Evolutionary conservation across 2,888 invertebrate genomes (phyloP).

Genomic region (Gandaritis pyraliata): DNA sequence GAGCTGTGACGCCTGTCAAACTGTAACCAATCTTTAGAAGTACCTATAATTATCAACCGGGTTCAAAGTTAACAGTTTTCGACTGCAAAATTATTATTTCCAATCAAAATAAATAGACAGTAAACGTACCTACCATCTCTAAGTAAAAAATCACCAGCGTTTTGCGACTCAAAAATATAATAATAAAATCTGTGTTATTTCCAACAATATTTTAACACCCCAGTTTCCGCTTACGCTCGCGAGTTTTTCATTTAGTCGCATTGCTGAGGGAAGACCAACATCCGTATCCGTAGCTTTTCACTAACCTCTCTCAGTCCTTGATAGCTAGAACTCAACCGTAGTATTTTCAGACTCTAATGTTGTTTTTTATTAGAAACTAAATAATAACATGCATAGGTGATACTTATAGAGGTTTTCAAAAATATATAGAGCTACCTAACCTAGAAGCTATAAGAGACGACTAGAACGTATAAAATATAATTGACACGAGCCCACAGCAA

Average conservation of each 20-base stretch:
- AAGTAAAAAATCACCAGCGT: slow-evolving; percentile 1
- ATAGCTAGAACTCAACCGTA: no score
- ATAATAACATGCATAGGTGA: no score
- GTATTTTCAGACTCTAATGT: no score
- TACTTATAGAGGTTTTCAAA: no score
- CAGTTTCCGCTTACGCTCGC: slow-evolving; percentile 8
- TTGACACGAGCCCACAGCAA: not conserved
- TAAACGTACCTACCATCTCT: no score
- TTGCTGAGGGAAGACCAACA: slow-evolving; percentile 5
- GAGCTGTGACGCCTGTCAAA: no score
- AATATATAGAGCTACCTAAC: no score
- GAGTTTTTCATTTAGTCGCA: slow-evolving; percentile 26
- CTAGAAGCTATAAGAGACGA: no score
- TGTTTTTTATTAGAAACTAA: no score
- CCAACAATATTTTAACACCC: slow-evolving; percentile 26
- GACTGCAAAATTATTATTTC: not conserved
- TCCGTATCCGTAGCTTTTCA: not conserved
- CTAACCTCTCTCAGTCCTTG: not conserved
- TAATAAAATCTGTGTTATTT: slow-evolving; percentile 16
- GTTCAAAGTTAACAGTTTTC: not conserved
- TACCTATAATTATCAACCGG: no score
- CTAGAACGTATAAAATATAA: not conserved
- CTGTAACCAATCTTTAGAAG: no score
- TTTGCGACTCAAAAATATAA: slow-evolving; percentile 13
- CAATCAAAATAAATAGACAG: slow-evolving; percentile 5